Percentiles rank a stretch among this genome's conserved stretches.
These are phyloP conservation scores for Polypedilum vanderplanki DNA, from an alignment of 1,140 invertebrate genomes.

Conservation along the genomic window DNA sequence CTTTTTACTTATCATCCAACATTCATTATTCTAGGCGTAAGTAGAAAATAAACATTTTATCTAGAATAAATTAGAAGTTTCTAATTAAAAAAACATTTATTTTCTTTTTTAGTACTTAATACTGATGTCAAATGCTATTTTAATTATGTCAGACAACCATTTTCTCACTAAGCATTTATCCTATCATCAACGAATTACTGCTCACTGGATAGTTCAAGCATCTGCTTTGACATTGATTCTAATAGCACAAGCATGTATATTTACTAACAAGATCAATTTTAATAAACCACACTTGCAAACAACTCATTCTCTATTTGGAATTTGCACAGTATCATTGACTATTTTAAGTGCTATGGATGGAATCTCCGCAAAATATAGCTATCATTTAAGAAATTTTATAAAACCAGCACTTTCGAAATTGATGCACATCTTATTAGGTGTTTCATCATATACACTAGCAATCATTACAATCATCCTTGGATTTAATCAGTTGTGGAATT, in stretches of 20 bases:
- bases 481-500: neutral
- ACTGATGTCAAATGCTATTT: slow-evolving; percentile 1
- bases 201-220: neutral
- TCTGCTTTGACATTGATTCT: neutral
- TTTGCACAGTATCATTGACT: neutral
- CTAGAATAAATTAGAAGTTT: neutral
- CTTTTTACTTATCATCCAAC: slow-evolving; percentile 20
- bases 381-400: neutral
- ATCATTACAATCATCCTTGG: neutral
- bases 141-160: neutral
- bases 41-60: neutral
- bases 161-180: neutral
- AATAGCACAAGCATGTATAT: neutral
- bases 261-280: neutral
- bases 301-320: neutral
- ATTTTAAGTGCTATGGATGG: neutral
- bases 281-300: neutral
- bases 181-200: neutral
- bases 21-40: neutral
- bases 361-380: neutral
- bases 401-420: neutral
- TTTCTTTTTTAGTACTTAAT: neutral
- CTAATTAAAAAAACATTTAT: neutral
- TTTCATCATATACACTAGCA: neutral
- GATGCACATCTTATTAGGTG: neutral